Conservation (phyloP, 2,113 vertebrate genomes). For the Choloepus hoffmanni region DNA sequence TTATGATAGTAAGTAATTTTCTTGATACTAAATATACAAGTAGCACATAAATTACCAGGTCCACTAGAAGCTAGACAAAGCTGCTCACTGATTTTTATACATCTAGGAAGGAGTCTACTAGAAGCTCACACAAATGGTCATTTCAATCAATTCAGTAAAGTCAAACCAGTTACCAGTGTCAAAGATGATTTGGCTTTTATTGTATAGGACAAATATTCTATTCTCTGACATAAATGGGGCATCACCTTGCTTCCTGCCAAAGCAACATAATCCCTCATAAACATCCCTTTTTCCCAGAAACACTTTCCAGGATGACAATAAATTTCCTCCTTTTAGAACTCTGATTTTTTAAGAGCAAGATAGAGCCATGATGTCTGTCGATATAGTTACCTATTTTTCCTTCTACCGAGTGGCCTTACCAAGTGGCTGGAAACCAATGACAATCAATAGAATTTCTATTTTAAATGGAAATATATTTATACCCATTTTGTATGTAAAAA, state of each 20-base stretch:
- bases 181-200: neutral
- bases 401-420: neutral
- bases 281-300: slow-evolving; percentile 38
- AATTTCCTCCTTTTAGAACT: slow-evolving; percentile 60
- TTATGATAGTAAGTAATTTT: neutral
- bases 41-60: neutral
- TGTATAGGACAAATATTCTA: neutral
- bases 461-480: neutral
- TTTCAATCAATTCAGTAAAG: neutral
- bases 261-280: neutral
- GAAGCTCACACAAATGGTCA: neutral
- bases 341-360: neutral
- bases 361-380: slow-evolving; percentile 46
- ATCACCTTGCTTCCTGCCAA: slow-evolving; percentile 44
- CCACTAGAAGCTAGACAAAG: neutral
- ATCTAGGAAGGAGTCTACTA: neutral
- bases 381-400: neutral
- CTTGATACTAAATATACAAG: neutral
- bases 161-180: neutral
- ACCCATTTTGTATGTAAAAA: neutral
- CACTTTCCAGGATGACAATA: slow-evolving; percentile 34
- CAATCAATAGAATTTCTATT: slow-evolving; percentile 9
- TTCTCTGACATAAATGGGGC: slow-evolving; percentile 29
- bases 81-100: neutral
- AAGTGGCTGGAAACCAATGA: neutral